Percentiles rank a stretch among this genome's conserved stretches.
These are phyloP conservation scores for Hypena proboscidalis DNA, from an alignment of 2,888 invertebrate species.

Conservation along the genomic window DNA sequence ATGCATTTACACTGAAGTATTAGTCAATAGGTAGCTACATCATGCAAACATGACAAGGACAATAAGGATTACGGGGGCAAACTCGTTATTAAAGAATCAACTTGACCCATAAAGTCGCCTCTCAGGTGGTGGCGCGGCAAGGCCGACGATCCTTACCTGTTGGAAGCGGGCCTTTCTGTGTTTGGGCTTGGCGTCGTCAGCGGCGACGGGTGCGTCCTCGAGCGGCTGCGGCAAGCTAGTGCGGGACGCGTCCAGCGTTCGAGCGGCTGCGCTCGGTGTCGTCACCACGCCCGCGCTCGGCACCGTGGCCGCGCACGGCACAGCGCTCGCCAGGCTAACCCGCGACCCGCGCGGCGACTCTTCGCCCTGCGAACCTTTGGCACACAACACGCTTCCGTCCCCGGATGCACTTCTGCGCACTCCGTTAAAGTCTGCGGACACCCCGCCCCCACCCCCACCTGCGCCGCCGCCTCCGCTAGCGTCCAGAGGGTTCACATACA, in stretches of 20 bases:
- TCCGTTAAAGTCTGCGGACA: conserved; percentile 77
- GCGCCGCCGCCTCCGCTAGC: conserved; percentile 84
- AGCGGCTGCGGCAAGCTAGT: conserved; percentile 72
- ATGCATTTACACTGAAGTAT: conserved; percentile 38
- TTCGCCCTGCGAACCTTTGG: conserved; percentile 83
- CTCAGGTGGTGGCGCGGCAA: conserved; percentile 25
- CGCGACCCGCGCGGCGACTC: conserved; percentile 77
- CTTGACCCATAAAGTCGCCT: conserved; percentile 18
- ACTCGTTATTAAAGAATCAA: conserved; percentile 5
- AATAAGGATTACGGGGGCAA: conserved; percentile 18
- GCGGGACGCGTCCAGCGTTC: conserved; percentile 73
- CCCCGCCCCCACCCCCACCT: conserved; percentile 61
- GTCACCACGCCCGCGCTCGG: conserved; percentile 72
- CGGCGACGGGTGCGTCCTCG: conserved; percentile 73
- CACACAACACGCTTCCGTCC: conserved; percentile 89
- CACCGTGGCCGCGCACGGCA: conserved; percentile 43
- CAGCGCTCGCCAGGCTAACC: conserved; percentile 71
- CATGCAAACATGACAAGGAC: conserved; percentile 44
- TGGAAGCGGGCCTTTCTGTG: conserved; percentile 95
- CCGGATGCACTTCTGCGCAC: conserved; percentile 93
- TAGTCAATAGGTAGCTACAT: conserved; percentile 36
- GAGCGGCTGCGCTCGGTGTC: conserved; percentile 42
- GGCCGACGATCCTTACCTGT: conserved; percentile 84
- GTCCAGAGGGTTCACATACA: conserved; percentile 95
- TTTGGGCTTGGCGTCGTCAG: conserved; percentile 87